These are phyloP conservation scores for Melieria omissa DNA, from an alignment of 2,888 invertebrate genomes.

Conservation along the genomic window DNA sequence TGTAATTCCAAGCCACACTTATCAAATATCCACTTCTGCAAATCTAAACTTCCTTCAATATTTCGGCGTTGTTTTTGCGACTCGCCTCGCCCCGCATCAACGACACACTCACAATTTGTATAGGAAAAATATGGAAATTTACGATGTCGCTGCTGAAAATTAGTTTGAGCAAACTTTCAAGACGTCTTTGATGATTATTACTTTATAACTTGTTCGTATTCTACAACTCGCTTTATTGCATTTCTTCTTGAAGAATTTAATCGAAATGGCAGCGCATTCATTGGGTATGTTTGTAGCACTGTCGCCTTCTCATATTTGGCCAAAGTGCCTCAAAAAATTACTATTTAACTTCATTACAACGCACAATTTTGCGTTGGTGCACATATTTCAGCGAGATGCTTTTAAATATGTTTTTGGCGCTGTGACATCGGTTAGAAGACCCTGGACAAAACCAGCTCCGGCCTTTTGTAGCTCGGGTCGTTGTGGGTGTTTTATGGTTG, in stretches of 20 bases:
- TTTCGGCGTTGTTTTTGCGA: too few species aligned
- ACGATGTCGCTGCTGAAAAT: not conserved
- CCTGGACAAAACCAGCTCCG: too few species aligned
- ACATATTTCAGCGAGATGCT: conserved; percentile 5
- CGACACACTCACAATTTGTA: too few species aligned
- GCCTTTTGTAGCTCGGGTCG: too few species aligned
- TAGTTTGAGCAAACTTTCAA: not conserved
- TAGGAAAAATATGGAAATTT: too few species aligned
- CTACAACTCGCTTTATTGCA: not conserved
- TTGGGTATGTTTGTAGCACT: not conserved
- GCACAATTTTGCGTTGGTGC: not conserved
- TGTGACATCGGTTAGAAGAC: not conserved
- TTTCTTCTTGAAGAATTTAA: not conserved
- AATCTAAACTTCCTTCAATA: too few species aligned
- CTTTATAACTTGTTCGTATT: not conserved
- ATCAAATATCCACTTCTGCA: too few species aligned
- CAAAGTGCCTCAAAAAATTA: not conserved
- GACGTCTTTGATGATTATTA: conserved; percentile 1
- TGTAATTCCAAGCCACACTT: too few species aligned
- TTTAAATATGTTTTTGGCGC: conserved; percentile 28
- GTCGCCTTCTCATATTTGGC: not conserved
- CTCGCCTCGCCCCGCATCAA: too few species aligned
- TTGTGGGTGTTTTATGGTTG: not conserved
- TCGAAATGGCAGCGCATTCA: not conserved
- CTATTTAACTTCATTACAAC: not conserved